Percentiles rank a stretch among this genome's conserved stretches.
Evolutionary conservation across 2,797 vertebrate genomes (phyloP).

Genomic region (Chaetophractus vellerosus): DNA sequence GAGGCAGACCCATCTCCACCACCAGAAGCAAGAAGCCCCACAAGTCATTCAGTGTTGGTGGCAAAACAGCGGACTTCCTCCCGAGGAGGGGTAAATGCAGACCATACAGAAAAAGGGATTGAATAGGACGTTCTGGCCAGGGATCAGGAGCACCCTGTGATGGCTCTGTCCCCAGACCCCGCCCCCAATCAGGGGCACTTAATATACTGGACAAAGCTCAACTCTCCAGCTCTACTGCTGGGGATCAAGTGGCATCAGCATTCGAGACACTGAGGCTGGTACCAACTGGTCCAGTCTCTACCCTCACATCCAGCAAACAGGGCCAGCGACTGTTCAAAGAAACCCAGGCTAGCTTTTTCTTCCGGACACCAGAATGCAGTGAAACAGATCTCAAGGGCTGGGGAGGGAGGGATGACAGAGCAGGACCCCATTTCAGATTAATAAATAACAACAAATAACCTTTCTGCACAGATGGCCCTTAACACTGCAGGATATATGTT

Average conservation of each 20-base stretch:
- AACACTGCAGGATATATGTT: background rate
- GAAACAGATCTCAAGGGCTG: background rate
- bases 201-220: conserved; percentile 79
- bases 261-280: conserved; percentile 80
- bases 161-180: conserved; percentile 66
- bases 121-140: conserved; percentile 70
- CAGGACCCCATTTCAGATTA: background rate
- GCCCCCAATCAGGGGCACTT: conserved; percentile 55
- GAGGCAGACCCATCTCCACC: background rate
- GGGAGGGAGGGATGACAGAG: background rate
- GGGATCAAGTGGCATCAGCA: conserved; percentile 73
- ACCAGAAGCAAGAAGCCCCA: background rate
- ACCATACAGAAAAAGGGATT: conserved; percentile 37
- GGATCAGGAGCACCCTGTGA: conserved; percentile 59
- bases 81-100: conserved; percentile 12
- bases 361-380: conserved; percentile 11
- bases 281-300: conserved; percentile 79
- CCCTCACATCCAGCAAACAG: conserved; percentile 65
- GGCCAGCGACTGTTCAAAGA: conserved; percentile 66
- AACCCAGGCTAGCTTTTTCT: conserved; percentile 62
- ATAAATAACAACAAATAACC: conserved; percentile 28
- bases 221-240: conserved; percentile 57
- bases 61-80: background rate
- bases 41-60: background rate
- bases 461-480: background rate